These are phyloP conservation scores for Arctocebus calabarensis DNA, from an alignment of 2,797 vertebrate species.

Conservation along the genomic window DNA sequence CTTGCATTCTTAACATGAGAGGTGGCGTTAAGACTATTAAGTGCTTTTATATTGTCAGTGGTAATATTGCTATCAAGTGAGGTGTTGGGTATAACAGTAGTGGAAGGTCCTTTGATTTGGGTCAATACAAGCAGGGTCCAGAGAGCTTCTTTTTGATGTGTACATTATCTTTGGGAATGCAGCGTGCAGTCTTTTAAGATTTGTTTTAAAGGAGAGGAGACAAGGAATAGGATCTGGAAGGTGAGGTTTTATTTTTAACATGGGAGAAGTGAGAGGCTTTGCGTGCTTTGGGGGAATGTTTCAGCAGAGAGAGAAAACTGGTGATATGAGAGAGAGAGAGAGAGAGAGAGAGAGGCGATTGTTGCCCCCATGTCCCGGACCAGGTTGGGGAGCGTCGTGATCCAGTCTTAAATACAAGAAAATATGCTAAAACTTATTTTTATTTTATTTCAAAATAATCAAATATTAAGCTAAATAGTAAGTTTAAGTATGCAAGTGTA, in stretches of 20 bases:
- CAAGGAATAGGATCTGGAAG: background rate
- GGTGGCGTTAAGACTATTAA: background rate
- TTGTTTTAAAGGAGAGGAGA: background rate
- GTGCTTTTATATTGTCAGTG: background rate
- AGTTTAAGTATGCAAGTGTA: background rate
- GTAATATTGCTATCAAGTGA: rapidly evolving
- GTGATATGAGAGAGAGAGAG: background rate
- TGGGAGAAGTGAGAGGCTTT: background rate
- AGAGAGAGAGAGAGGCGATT: background rate
- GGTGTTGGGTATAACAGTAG: background rate
- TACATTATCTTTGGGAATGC: background rate
- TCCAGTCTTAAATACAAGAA: background rate
- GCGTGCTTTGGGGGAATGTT: background rate
- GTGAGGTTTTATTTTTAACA: background rate
- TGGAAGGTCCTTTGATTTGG: background rate
- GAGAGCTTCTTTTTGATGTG: background rate
- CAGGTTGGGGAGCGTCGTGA: background rate
- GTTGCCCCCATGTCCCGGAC: background rate
- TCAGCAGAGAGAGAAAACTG: background rate
- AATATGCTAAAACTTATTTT: background rate
- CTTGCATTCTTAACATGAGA: background rate
- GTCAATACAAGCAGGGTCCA: background rate
- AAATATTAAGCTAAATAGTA: background rate
- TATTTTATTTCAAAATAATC: background rate
- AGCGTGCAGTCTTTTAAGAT: background rate